phyloP scores from a whole-genome alignment of 2,797 vertebrate genomes.

The Sebastes diploproa region DNA sequence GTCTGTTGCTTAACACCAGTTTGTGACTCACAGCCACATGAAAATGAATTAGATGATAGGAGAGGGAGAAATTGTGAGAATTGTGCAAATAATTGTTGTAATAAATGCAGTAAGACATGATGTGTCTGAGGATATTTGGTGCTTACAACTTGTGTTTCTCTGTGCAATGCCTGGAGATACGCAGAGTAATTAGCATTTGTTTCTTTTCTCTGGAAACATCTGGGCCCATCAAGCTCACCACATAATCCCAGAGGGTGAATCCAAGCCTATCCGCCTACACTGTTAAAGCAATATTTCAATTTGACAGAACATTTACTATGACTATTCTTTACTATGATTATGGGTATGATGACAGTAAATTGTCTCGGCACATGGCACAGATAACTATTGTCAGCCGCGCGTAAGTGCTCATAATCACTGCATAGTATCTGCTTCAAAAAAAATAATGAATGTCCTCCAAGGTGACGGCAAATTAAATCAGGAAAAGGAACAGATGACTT shows the following conservation, averaged over 20 bases:
- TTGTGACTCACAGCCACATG: conserved; percentile 42
- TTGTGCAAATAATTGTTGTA: not conserved
- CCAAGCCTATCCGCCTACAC: conserved; percentile 63
- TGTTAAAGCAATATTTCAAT: conserved; percentile 56
- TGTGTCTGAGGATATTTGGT: conserved; percentile 51
- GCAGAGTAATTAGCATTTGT: conserved; percentile 80
- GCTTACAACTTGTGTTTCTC: conserved; percentile 55
- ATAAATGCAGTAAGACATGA: conserved; percentile 14
- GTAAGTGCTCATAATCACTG: conserved; percentile 42
- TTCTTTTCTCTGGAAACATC: conserved; percentile 80
- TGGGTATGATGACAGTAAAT: conserved; percentile 15
- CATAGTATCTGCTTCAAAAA: conserved; percentile 17
- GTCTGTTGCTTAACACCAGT: conserved; percentile 31
- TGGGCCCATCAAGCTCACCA: conserved; percentile 72
- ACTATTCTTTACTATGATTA: conserved; percentile 23
- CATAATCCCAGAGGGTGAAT: conserved; percentile 72
- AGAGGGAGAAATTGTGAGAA: conserved; percentile 17
- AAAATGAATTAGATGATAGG: conserved; percentile 26
- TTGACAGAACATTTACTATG: conserved; percentile 45
- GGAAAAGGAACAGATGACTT: conserved; percentile 49
- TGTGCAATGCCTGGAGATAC: conserved; percentile 66
- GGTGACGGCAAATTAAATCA: conserved; percentile 55
- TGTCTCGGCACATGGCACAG: conserved; percentile 25
- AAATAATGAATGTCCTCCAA: conserved; percentile 46
- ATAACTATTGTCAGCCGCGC: conserved; percentile 23